Evolutionary conservation across 2,888 invertebrate species (phyloP).

Genomic region (Heliconius erato): DNA sequence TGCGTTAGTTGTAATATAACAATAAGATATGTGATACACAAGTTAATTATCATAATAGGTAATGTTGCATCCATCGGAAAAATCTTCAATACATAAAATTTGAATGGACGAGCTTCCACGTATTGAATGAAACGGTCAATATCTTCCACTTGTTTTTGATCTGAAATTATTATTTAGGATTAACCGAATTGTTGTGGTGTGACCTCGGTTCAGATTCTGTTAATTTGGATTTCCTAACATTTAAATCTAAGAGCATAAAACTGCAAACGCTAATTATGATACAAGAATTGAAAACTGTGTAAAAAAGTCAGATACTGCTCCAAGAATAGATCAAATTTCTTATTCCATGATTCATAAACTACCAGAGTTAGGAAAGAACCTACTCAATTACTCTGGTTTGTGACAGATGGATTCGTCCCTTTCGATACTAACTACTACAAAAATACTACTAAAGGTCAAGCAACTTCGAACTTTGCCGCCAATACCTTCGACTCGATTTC

Average conservation of each 20-base stretch:
- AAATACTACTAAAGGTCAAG: too few species aligned
- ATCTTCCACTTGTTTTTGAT: constrained; percentile 22
- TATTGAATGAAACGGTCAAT: constrained; percentile 41
- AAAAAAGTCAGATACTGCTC: not conserved
- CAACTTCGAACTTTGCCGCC: too few species aligned
- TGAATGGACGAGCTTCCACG: constrained; percentile 45
- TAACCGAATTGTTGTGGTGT: too few species aligned
- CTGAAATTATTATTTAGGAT: constrained; percentile 28
- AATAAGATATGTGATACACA: constrained; percentile 49
- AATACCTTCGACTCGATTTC: too few species aligned
- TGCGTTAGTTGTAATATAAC: constrained; percentile 48
- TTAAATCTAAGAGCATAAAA: not conserved
- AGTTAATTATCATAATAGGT: constrained; percentile 39
- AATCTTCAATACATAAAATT: constrained; percentile 41
- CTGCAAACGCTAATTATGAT: not conserved
- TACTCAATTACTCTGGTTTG: too few species aligned
- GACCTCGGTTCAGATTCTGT: too few species aligned
- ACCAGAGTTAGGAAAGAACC: not conserved
- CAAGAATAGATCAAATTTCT: not conserved
- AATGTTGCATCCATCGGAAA: constrained; percentile 45
- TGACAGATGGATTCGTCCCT: too few species aligned
- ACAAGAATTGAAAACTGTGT: constrained; percentile 7
- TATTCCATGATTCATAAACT: constrained; percentile 11
- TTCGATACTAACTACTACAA: too few species aligned
- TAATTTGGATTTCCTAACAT: constrained; percentile 3